Percentiles rank a stretch among this genome's conserved stretches.
phyloP scores from a whole-genome alignment of 1,140 invertebrate species.

The Trichomalopsis sarcophagae region DNA sequence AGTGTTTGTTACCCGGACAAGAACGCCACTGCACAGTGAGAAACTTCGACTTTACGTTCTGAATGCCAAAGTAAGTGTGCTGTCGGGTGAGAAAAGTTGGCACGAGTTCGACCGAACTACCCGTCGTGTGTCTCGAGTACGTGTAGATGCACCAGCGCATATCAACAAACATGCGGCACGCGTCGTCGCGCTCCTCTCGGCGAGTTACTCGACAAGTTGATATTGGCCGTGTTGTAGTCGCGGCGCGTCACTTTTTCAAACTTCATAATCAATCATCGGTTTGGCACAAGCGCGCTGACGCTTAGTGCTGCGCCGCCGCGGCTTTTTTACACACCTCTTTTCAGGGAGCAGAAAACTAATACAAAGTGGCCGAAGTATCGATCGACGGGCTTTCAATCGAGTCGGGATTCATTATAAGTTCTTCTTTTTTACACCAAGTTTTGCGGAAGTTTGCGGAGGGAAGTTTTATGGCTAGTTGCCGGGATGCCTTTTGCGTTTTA shows the following conservation, averaged over 20 bases:
- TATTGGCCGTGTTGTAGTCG: background rate
- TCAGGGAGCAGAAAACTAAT: background rate
- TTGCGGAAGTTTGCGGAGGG: background rate
- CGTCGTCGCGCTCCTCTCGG: background rate
- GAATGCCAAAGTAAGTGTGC: slow-evolving; percentile 19
- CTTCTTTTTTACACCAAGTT: background rate
- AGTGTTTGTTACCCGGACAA: background rate
- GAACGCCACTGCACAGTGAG: background rate
- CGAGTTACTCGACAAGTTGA: background rate
- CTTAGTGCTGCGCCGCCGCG: background rate
- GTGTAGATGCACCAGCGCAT: background rate
- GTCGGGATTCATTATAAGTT: slow-evolving; percentile 22
- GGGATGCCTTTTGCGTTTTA: background rate
- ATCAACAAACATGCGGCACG: background rate
- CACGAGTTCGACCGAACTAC: background rate
- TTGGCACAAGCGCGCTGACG: background rate
- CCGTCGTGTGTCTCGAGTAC: background rate
- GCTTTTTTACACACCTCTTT: background rate
- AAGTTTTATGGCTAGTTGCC: background rate
- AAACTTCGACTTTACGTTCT: slow-evolving; percentile 10
- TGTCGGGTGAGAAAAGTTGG: background rate
- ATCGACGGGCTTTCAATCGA: background rate
- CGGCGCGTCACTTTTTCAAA: slow-evolving; percentile 6
- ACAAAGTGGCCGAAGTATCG: background rate
- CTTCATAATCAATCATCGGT: slow-evolving; percentile 17